These are phyloP conservation scores for Crenichthys baileyi DNA, from an alignment of 2,797 vertebrate species.

Conservation along the genomic window DNA sequence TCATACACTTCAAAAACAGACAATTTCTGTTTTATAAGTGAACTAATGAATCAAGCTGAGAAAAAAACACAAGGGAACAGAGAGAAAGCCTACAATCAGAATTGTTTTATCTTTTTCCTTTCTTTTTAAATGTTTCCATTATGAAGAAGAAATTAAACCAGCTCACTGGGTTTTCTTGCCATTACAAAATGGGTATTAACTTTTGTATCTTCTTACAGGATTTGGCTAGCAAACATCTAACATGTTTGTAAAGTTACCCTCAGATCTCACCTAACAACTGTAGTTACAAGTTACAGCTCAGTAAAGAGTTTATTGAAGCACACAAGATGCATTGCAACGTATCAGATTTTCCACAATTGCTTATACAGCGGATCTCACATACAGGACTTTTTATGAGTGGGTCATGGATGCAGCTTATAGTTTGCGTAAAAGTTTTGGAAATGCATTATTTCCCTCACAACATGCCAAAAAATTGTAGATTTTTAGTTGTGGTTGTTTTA, in stretches of 20 bases:
- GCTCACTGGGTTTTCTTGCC: slow-evolving; percentile 14
- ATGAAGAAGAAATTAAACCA: slow-evolving; percentile 16
- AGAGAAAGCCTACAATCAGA: slow-evolving; percentile 10
- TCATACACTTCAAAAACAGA: slow-evolving; percentile 41
- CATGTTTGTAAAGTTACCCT: not conserved
- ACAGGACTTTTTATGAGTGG: not conserved
- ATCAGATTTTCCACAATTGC: too few relatives aligned
- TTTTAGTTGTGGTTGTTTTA: too few relatives aligned
- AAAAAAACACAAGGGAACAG: slow-evolving; percentile 23
- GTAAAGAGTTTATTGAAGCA: too few relatives aligned
- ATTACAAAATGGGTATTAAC: slow-evolving; percentile 20
- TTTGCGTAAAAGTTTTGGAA: too few relatives aligned
- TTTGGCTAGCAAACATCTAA: slow-evolving; percentile 13
- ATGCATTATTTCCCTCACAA: too few relatives aligned
- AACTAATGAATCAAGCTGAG: slow-evolving; percentile 17
- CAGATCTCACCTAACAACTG: not conserved
- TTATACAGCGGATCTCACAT: too few relatives aligned
- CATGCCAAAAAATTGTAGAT: too few relatives aligned
- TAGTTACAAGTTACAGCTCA: too few relatives aligned
- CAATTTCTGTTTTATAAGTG: slow-evolving; percentile 38
- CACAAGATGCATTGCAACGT: too few relatives aligned
- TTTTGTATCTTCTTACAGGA: slow-evolving; percentile 30
- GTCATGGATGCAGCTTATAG: not conserved
- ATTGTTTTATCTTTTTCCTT: slow-evolving; percentile 12
- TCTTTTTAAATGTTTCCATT: slow-evolving; percentile 31